Percentiles rank a stretch among this genome's conserved stretches.
These are phyloP conservation scores for Harlomillsia oculata DNA, from an alignment of 1,140 invertebrate genomes.

Conservation along the genomic window DNA sequence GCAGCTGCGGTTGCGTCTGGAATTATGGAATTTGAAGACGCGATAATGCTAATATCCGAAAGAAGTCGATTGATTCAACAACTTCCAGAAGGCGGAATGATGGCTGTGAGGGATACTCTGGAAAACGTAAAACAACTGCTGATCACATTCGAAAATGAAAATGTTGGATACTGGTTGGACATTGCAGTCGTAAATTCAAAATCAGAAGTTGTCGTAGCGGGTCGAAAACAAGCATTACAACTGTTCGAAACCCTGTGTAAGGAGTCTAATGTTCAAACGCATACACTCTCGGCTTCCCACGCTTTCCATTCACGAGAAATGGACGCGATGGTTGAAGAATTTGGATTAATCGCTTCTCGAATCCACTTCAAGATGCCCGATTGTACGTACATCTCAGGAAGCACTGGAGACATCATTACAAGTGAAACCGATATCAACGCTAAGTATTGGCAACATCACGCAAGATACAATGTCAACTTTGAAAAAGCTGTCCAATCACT, in stretches of 20 bases:
- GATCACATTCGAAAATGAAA: neutral
- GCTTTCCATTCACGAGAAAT: conserved; percentile 22
- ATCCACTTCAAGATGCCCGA: neutral
- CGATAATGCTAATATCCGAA: conserved; percentile 9
- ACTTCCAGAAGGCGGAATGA: conserved; percentile 13
- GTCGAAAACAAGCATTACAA: neutral
- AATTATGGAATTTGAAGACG: conserved; percentile 16
- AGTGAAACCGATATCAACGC: neutral
- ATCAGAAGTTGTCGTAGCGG: conserved; percentile 11
- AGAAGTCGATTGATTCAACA: conserved; percentile 14
- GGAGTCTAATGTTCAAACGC: neutral
- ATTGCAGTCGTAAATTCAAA: conserved; percentile 13
- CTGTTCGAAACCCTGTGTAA: neutral
- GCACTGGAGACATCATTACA: neutral
- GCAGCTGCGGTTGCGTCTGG: conserved; percentile 18
- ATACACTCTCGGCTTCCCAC: conserved; percentile 6
- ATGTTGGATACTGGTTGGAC: conserved; percentile 2
- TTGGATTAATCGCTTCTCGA: neutral
- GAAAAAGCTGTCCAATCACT: neutral
- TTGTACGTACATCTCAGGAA: conserved; percentile 9
- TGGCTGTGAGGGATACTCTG: conserved; percentile 10
- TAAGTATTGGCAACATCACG: conserved; percentile 10
- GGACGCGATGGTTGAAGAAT: conserved; percentile 10
- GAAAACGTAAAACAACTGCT: neutral
- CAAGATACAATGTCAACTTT: conserved; percentile 10